phyloP scores from a whole-genome alignment of 2,113 vertebrate genomes.

The Dissostichus mawsoni region DNA sequence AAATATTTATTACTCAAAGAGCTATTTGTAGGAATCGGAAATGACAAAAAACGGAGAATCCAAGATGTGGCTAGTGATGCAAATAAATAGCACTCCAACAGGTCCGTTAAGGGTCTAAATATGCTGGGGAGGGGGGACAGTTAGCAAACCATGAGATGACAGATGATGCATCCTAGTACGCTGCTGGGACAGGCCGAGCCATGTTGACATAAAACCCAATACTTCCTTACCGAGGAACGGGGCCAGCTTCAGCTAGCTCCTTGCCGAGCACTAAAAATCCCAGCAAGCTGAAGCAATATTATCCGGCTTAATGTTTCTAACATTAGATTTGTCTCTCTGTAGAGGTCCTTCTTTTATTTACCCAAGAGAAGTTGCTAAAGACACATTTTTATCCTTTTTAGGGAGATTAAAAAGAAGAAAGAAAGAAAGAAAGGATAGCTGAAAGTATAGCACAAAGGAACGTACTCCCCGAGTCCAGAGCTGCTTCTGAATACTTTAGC shows the following conservation, averaged over 20 bases:
- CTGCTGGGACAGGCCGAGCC: constrained; percentile 79
- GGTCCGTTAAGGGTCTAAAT: constrained; percentile 63
- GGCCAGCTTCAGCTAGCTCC: constrained; percentile 76
- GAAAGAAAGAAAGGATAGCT: constrained; percentile 5
- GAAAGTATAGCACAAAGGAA: constrained; percentile 32
- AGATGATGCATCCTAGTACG: constrained; percentile 82
- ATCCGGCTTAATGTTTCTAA: constrained; percentile 76
- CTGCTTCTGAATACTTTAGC: constrained; percentile 24
- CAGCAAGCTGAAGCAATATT: constrained; percentile 78
- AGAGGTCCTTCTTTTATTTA: constrained; percentile 68
- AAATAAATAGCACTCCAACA: constrained; percentile 56
- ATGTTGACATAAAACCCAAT: constrained; percentile 86
- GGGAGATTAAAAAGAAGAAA: constrained; percentile 40
- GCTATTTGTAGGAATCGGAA: constrained; percentile 29
- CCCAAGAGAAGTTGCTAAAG: constrained; percentile 53
- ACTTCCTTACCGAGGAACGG: constrained; percentile 83
- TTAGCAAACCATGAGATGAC: constrained; percentile 76
- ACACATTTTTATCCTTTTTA: constrained; percentile 65
- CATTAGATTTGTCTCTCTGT: constrained; percentile 73
- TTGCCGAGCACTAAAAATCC: constrained; percentile 67
- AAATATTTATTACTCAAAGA: constrained; percentile 54
- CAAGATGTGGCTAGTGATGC: constrained; percentile 37
- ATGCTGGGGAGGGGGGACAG: constrained; percentile 39
- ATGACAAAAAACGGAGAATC: background rate
- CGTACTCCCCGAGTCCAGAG: constrained; percentile 20